These are phyloP conservation scores for Drosophila paramelanica DNA, from an alignment of 2,888 invertebrate species.

Conservation along the genomic window DNA sequence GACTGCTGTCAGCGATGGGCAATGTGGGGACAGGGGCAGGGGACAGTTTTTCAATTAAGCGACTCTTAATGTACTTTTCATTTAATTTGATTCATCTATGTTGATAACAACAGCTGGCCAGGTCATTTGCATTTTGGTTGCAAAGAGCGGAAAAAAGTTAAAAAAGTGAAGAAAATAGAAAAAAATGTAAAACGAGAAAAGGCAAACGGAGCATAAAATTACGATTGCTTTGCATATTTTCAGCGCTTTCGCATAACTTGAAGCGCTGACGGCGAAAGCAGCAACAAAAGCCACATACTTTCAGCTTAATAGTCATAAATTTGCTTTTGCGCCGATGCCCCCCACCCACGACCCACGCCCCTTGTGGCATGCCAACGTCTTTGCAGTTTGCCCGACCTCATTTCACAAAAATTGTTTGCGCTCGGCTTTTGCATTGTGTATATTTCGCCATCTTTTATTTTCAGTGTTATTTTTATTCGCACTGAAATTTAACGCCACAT, in stretches of 20 bases:
- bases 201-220: conserved; percentile 66
- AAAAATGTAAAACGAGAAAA: conserved; percentile 2
- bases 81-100: conserved; percentile 75
- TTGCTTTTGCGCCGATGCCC: conserved; percentile 53
- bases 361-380: conserved; percentile 40
- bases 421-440: conserved; percentile 22
- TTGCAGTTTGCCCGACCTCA: conserved; percentile 59
- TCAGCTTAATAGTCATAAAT: conserved; percentile 79
- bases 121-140: conserved; percentile 51
- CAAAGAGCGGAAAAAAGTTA: background rate
- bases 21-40: background rate
- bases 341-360: background rate
- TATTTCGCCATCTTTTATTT: conserved; percentile 24
- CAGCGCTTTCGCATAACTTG: conserved; percentile 75
- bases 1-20: conserved; percentile 26
- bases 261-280: conserved; percentile 51
- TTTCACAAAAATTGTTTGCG: conserved; percentile 46
- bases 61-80: conserved; percentile 55
- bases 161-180: conserved; percentile 2
- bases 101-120: conserved; percentile 62
- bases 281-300: conserved; percentile 80
- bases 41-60: conserved; percentile 65
- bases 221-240: conserved; percentile 77
- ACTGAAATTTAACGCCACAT: conserved; percentile 79
- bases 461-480: conserved; percentile 53